Evolutionary conservation across 2,797 vertebrate genomes (phyloP).

Genomic region (Neostethus bicornis): DNA sequence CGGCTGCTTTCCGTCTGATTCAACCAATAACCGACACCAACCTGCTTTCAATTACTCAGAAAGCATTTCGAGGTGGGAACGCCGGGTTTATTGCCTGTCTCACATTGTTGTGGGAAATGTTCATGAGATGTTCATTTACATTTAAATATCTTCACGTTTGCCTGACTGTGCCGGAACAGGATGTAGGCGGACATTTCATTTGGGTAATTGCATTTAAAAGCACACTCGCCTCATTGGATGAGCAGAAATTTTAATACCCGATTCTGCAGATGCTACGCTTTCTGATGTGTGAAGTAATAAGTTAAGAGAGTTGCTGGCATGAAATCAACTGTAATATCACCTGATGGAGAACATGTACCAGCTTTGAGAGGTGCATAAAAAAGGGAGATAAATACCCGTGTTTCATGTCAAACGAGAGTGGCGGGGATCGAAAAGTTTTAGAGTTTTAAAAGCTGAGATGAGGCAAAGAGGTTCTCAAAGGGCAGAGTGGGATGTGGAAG

Average conservation of each 20-base stretch:
- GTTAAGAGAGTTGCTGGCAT: conserved; percentile 67
- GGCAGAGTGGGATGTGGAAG: conserved; percentile 3
- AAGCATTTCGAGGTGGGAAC: conserved; percentile 16
- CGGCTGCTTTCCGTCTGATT: conserved; percentile 10
- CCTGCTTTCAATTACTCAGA: conserved; percentile 34
- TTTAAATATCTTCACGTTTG: conserved; percentile 37
- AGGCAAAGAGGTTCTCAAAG: conserved; percentile 21
- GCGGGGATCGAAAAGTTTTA: conserved; percentile 36
- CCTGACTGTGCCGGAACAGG: conserved; percentile 16
- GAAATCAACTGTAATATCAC: conserved; percentile 63
- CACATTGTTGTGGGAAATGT: conserved; percentile 30
- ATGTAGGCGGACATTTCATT: conserved; percentile 55
- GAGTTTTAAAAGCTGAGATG: conserved; percentile 23
- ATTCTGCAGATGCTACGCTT: conserved; percentile 46
- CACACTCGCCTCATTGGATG: conserved; percentile 35
- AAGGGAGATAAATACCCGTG: conserved; percentile 27
- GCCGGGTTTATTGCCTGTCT: conserved; percentile 44
- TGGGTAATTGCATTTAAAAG: conserved; percentile 70
- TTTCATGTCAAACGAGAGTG: conserved; percentile 17
- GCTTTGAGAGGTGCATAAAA: conserved; percentile 28
- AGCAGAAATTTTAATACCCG: conserved; percentile 45
- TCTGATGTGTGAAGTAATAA: conserved; percentile 57
- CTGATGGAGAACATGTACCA: conserved; percentile 46
- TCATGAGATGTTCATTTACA: conserved; percentile 43
- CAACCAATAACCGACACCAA: conserved; percentile 20